Base-by-base conservation (phyloP, 2,888 invertebrate genomes). In the Mystacides longicornis region DNA sequence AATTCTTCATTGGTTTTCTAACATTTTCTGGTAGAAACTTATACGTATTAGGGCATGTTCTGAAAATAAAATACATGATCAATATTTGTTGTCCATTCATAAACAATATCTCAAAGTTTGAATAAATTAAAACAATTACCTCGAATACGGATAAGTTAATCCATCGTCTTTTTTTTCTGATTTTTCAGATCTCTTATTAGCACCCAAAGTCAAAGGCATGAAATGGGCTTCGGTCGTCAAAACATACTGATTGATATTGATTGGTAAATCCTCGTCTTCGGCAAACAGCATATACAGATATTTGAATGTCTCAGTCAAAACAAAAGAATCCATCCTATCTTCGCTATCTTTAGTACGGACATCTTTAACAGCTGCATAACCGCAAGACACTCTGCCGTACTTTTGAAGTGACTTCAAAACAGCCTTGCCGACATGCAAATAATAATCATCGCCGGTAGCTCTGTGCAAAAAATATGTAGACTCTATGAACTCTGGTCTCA, bases 311-410 rank as follows among this genome's bases (percentile, higher is more conserved):
- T 99, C 98, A 0, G 98, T 92, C 1, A 99, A 77, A 0, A 99
- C 94, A 74, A 93, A 99, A 0, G 97, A 97, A 69, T 99, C 98
- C 96, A 99, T 96, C 61, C 96, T 83, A 68, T 98, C 96, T 68
- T 97, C 96, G 67, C 93, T 92, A 57, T 83, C 82, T 23, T 90
- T 85, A 0, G 93, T 93, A 47, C 94, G 81, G 1, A 97, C 91
- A 71, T 97, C 95, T 65, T 92, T 93, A n/a, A 97, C 91, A 2
- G 96, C 94, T 1, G 98, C 98, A 74, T 92, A 99, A 1, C 98
- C 98, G 70, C 98, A 99, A 1, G 89, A 82, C n/a, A 96, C 96
- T 64, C 90, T 80, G 0, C 97, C 89, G 73, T 93, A 87, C 63
- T 86, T 85, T 68, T 99, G 93, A 22, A 99, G 76, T 55, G 92